Percentiles rank a stretch among this genome's conserved stretches.
These are phyloP conservation scores for Ctenomys sociabilis DNA, from an alignment of 2,113 vertebrate species.

Conservation along the genomic window DNA sequence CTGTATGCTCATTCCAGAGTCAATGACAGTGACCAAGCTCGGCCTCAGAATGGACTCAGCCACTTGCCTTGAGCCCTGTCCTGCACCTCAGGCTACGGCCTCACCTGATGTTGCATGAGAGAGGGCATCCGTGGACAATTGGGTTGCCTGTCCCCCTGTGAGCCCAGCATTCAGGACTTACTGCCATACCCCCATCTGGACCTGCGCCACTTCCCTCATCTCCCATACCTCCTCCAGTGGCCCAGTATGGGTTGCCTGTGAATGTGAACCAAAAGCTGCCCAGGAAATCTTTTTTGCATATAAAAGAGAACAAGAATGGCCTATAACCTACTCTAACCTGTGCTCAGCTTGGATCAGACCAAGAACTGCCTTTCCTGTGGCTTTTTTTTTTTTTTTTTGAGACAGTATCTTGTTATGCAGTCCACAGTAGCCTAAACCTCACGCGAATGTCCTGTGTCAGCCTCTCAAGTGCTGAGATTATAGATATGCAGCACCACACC, in stretches of 20 bases:
- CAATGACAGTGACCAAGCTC: background rate
- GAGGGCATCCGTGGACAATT: background rate
- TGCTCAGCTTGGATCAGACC: background rate
- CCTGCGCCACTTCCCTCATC: background rate
- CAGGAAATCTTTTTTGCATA: conserved; percentile 34
- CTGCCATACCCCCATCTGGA: background rate
- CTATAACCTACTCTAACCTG: background rate
- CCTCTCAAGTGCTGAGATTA: background rate
- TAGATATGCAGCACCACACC: background rate
- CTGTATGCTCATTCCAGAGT: background rate
- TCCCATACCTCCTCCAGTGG: background rate
- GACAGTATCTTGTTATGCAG: background rate
- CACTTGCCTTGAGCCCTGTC: background rate
- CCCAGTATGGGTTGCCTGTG: conserved; percentile 2
- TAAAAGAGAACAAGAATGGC: conserved; percentile 41
- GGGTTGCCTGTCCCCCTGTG: background rate
- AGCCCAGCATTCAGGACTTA: background rate
- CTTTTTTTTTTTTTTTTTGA: conserved; percentile 7
- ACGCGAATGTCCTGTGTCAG: background rate
- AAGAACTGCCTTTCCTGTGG: background rate
- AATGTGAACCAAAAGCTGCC: background rate
- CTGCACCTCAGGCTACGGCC: background rate
- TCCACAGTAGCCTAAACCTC: background rate
- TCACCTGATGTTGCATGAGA: background rate
- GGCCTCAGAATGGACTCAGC: background rate